Conservation (phyloP, 2,888 invertebrate species). For the Allygus modestus region DNA sequence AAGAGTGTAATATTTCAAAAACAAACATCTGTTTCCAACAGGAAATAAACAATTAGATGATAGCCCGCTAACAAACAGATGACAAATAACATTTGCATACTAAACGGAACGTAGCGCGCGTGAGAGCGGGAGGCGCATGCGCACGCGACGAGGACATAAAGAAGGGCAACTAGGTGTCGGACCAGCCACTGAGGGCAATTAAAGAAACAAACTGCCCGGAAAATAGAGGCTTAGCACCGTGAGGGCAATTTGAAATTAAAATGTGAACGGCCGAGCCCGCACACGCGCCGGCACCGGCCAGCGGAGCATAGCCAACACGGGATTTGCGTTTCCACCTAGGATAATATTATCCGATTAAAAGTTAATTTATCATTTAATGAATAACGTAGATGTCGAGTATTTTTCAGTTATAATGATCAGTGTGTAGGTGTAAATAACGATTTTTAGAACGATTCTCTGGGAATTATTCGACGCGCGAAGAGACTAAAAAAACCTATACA, state of each 20-base stretch:
- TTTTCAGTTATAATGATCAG: too few species aligned
- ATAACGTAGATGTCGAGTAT: too few species aligned
- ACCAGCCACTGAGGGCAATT: conserved; percentile 9
- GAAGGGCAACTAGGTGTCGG: conserved; percentile 14
- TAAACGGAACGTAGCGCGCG: neutral
- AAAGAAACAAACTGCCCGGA: conserved; percentile 34
- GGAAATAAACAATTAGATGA: neutral
- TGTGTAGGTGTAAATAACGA: too few species aligned
- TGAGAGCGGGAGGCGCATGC: neutral
- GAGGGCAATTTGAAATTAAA: conserved; percentile 34
- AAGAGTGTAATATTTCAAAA: neutral
- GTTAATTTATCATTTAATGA: too few species aligned
- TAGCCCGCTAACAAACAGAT: neutral
- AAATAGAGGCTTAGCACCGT: conserved; percentile 19
- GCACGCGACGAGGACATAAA: conserved; percentile 4
- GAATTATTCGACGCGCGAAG: too few species aligned
- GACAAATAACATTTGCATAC: conserved; percentile 17
- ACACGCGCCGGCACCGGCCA: neutral
- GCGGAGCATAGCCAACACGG: too few species aligned
- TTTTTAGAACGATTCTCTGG: too few species aligned
- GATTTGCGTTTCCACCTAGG: too few species aligned
- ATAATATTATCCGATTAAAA: too few species aligned
- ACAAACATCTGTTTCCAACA: neutral
- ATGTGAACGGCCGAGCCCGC: neutral
- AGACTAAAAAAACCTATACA: too few species aligned